phyloP scores from a whole-genome alignment of 1,140 invertebrate species.

The Mya arenaria region DNA sequence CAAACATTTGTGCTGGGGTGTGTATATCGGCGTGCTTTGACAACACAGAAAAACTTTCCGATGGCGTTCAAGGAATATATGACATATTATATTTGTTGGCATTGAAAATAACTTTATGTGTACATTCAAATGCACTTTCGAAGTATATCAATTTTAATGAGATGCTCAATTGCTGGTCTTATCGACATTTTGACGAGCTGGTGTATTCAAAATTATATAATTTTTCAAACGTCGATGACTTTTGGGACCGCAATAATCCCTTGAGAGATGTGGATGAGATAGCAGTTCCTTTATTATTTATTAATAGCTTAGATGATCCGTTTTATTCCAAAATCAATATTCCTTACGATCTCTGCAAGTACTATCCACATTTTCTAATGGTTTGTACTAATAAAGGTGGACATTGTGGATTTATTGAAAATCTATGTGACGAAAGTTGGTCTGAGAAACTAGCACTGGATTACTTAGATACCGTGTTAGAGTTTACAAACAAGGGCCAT shows the following conservation, averaged over 20 bases:
- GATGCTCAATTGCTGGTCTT: conserved; percentile 52
- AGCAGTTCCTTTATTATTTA: conserved; percentile 72
- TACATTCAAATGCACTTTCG: conserved; percentile 59
- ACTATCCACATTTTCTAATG: conserved; percentile 76
- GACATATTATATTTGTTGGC: conserved; percentile 60
- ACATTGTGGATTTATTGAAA: conserved; percentile 75
- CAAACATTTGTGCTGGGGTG: conserved; percentile 69
- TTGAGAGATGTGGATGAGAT: conserved; percentile 76
- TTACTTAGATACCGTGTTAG: conserved; percentile 68
- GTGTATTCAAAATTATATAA: conserved; percentile 67
- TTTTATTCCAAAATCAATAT: conserved; percentile 64
- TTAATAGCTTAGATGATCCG: conserved; percentile 75
- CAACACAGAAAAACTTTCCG: conserved; percentile 56
- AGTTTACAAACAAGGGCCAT: conserved; percentile 65
- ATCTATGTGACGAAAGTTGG: conserved; percentile 62
- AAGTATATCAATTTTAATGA: conserved; percentile 60
- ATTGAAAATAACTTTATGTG: conserved; percentile 63
- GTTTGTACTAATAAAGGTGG: conserved; percentile 69
- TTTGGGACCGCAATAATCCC: conserved; percentile 76
- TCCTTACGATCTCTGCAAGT: conserved; percentile 75
- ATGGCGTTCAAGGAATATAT: conserved; percentile 57
- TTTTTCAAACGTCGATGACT: conserved; percentile 67
- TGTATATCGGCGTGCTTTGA: conserved; percentile 76
- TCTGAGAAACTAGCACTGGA: conserved; percentile 67
- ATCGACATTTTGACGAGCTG: conserved; percentile 65